Base-by-base conservation (phyloP, 2,113 vertebrate species). In the Pavo muticus region DNA sequence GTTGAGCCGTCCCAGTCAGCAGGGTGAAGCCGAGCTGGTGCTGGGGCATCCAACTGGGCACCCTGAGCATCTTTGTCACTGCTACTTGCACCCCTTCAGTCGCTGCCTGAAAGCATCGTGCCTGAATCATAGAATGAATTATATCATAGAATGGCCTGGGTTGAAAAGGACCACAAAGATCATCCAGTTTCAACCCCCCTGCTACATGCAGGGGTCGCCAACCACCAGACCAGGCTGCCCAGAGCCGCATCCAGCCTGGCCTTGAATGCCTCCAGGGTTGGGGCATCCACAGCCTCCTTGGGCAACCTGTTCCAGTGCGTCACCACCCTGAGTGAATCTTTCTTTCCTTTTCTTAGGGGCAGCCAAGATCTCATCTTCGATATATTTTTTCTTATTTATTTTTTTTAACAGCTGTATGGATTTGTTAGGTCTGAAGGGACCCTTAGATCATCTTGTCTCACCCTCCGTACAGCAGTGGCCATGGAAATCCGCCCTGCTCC, bases 61-160 rank as follows among this genome's bases (percentile, higher is more conserved):
- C 77, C 27, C 45, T 11, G 52, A 68, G 69, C 73, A 68, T 84
- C 91, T 84, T 54, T 57, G 56, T 78, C 76, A 52, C 20, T 70
- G 88, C 91, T 83, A 37, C 93, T 95, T 92, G 75, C 70, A 68
- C 93, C 89, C 81, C 60, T 95, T 74, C 67, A 89, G 87, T 90
- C 77, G 59, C 24, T 71, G 59, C 15, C 75, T 81, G 83, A 47
- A 90, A 74, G 39, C 79, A 54, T 90, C 72, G 37, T 27, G 79
- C 72, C 60, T 56, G 76, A 57, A 68, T 69, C 84, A 16, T 57
- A 48, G 47, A 48, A 48, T 48, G 21, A 48, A 48, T 48, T 48
- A 23, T 48, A 48, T 23, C 47, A 23, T 48, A 48, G 47, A 48
- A 48, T 23, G 47, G 21, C 47, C 47, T 23, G 21, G 47, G 21